Base-by-base conservation (phyloP, 2,797 vertebrate genomes). In the Cheirogaleus major region DNA sequence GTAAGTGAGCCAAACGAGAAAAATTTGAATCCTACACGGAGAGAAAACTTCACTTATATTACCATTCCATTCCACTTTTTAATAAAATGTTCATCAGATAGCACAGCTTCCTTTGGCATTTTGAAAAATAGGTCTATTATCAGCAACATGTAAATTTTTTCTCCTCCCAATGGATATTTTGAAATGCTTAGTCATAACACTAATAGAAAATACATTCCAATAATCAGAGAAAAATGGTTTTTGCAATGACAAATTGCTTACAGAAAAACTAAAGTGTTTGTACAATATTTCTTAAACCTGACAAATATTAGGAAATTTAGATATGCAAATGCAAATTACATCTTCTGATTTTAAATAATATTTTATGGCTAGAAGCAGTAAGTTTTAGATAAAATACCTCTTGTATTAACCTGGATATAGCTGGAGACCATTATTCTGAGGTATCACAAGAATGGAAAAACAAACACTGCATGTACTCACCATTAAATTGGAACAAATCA, bases 91-190 rank as follows among this genome's bases (percentile, higher is more conserved):
- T 95, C 73, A 96, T 96, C 95, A 95, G 95, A 92, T 83, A 95
- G 13, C 30, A 96, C 88, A 96, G 95, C 69, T 91, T 97, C 73
- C 27, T 92, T 45, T 97, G 95, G 92, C 97, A 97, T 88, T 97
- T 98, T 98, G 97, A 98, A 96, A 61, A 98, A 97, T 91, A 95
- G 81, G 81, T 96, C 93, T 95, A 97, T 97, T 97, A 97, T 57
- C 90, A 95, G 65, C 84, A 95, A 95, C 95, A 97, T 93, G 73
- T 91, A 90, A 96, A 89, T 93, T 80, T 92, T 96, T 89, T 82
- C 95, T 92, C 48, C 87, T 93, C 43, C 59, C 83, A 94, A 81
- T 48, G 83, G 95, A 52, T 96, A 95, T 93, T 80, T 84, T 96
- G 78, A 93, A 95, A 97, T 95, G 69, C 78, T 95, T 95, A 92